These are phyloP conservation scores for Cheilosia impressa DNA, from an alignment of 2,888 invertebrate species.

Conservation along the genomic window DNA sequence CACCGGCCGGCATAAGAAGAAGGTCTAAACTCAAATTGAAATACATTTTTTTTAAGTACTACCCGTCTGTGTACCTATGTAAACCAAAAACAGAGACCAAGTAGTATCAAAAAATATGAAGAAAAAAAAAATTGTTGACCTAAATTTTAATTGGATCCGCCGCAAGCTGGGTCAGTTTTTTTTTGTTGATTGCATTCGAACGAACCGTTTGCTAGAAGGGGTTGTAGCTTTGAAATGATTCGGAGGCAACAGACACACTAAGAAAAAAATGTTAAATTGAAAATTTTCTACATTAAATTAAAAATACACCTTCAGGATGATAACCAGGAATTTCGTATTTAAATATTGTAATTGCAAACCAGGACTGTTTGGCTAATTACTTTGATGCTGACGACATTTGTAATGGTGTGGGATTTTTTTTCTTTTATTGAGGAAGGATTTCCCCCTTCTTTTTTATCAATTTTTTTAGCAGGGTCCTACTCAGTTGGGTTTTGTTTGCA, in stretches of 20 bases:
- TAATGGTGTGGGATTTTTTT: neutral
- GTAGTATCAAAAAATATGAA: slow-evolving; percentile 14
- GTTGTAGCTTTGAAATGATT: slow-evolving; percentile 37
- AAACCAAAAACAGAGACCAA: slow-evolving; percentile 47
- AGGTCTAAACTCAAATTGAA: slow-evolving; percentile 39
- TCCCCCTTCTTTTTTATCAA: neutral
- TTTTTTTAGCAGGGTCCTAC: neutral
- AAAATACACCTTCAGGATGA: slow-evolving; percentile 59
- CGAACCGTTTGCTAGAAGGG: neutral
- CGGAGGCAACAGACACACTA: slow-evolving; percentile 52
- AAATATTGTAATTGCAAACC: slow-evolving; percentile 57
- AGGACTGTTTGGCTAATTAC: slow-evolving; percentile 62
- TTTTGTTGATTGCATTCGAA: slow-evolving; percentile 50
- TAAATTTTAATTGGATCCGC: slow-evolving; percentile 74
- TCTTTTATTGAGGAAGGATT: neutral
- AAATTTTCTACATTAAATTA: slow-evolving; percentile 54
- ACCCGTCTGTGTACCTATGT: slow-evolving; percentile 39
- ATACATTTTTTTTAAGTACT: slow-evolving; percentile 45
- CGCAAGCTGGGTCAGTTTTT: slow-evolving; percentile 70
- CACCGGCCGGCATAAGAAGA: neutral
- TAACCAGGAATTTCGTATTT: slow-evolving; percentile 47
- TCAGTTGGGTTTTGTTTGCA: neutral
- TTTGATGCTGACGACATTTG: slow-evolving; percentile 35
- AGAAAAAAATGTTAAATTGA: slow-evolving; percentile 53
- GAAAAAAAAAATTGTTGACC: slow-evolving; percentile 60